Base-by-base conservation (phyloP, 2,888 invertebrate species). In the Aleiodes alternator region DNA sequence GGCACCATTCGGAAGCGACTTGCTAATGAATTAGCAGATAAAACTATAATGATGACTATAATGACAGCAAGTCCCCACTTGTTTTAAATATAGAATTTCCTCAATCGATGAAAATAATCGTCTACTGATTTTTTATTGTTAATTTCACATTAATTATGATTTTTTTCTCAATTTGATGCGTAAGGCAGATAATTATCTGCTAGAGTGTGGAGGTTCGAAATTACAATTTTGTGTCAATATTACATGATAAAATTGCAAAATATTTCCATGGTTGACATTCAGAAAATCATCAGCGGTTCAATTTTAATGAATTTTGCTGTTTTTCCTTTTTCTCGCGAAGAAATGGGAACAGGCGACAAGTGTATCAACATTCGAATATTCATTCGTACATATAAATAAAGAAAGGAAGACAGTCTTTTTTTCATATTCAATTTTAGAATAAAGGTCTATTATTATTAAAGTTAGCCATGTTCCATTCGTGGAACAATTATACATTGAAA, bases 381-480 rank as follows among this genome's bases (percentile, higher is more conserved):
- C 16, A 57, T 11, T 55, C n/a, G 43, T 8, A 43, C 9, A n/a
- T 48, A 73, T 48, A 71, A 71, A 34, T 68, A 55, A 77, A 34
- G 73, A 73, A 34, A 16, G 23, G 23, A 29, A 48, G 48, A 31
- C 51, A 43, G 71, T 34, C 12, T 59, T 79, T 59, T 48, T 48
- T 48, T 16, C 3, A 43, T 43, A 8, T 14, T 64, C 8, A 66
- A 80, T 83, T 79, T 83, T 83, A 82, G 82, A 80, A 82, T 66
- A 75, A 80, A 70, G 75, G 43, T 48, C 74, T 81, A 76, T 80
- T 81, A 84, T 82, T 80, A 81, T 82, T 82, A 82, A 83, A 84
- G 83, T 86, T 86, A 86, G 83, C 84, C 82, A 82, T 82, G 79
- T 82, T 79, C 82, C 75, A 80, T 78, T 78, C 80, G 80, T 76